A percentile compares a stretch with the other conserved stretches of the same genome.
Conservation (phyloP, 1,140 invertebrate genomes). For the Drepana arcuata region DNA sequence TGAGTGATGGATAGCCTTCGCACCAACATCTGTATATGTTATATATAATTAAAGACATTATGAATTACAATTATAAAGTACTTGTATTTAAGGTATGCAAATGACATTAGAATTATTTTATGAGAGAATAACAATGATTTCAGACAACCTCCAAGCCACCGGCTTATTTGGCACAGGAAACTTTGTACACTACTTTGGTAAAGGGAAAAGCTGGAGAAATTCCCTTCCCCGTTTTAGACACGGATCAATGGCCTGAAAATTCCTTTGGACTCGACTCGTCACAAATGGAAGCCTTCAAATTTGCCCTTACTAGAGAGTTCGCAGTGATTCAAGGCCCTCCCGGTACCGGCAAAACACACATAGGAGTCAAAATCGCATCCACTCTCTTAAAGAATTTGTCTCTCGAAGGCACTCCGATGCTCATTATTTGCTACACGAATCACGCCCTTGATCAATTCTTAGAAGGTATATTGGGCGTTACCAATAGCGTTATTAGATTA, state of each 20-base stretch:
- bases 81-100: too few species aligned
- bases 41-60: too few species aligned
- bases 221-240: constrained; percentile 38
- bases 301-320: constrained; percentile 77
- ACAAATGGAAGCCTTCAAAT: constrained; percentile 74
- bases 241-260: constrained; percentile 50
- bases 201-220: constrained; percentile 27
- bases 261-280: constrained; percentile 71
- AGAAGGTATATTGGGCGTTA: constrained; percentile 77
- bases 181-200: constrained; percentile 30
- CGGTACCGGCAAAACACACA: constrained; percentile 86
- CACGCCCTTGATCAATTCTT: constrained; percentile 92
- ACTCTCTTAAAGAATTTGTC: constrained; percentile 73
- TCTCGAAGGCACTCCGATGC: constrained; percentile 75
- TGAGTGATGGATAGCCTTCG: too few species aligned
- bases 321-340: constrained; percentile 86
- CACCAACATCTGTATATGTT: too few species aligned
- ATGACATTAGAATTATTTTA: too few species aligned
- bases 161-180: constrained; percentile 34
- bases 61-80: too few species aligned
- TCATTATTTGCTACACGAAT: constrained; percentile 89
- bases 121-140: too few species aligned
- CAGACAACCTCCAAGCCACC: constrained; percentile 38
- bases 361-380: constrained; percentile 79
- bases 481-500: constrained; percentile 77